phyloP scores from a whole-genome alignment of 2,888 invertebrate species.

The Pedicia rivosa region DNA sequence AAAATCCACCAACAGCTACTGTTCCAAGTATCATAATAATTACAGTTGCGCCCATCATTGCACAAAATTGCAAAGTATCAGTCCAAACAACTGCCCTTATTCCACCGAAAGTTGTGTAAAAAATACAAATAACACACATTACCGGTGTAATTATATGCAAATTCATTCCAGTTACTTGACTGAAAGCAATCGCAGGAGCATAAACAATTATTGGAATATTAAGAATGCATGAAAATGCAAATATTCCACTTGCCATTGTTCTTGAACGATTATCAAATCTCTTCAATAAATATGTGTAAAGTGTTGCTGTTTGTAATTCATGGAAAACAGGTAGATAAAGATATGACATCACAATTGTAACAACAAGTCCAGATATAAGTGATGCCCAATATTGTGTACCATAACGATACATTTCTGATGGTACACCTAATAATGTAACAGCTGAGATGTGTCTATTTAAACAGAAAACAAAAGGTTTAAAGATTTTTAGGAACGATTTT shows the following conservation, averaged over 20 bases:
- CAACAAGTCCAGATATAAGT: slow-evolving; percentile 24
- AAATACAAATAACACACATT: slow-evolving; percentile 53
- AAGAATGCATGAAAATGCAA: slow-evolving; percentile 39
- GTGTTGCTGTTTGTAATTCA: slow-evolving; percentile 49
- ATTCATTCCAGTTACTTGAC: slow-evolving; percentile 51
- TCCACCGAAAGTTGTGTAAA: slow-evolving; percentile 54
- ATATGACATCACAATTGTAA: slow-evolving; percentile 11
- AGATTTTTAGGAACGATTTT: too few species aligned
- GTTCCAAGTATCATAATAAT: slow-evolving; percentile 41
- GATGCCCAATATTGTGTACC: slow-evolving; percentile 32
- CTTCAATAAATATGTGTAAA: slow-evolving; percentile 49
- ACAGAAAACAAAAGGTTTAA: too few species aligned
- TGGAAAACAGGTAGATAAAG: slow-evolving; percentile 49
- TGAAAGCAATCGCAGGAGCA: slow-evolving; percentile 51
- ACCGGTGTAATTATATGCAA: slow-evolving; percentile 48
- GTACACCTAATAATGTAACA: slow-evolving; percentile 20
- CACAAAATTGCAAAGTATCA: slow-evolving; percentile 39
- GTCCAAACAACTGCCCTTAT: slow-evolving; percentile 46
- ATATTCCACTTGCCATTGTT: slow-evolving; percentile 41
- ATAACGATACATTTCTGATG: slow-evolving; percentile 34
- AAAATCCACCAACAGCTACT: slow-evolving; percentile 36
- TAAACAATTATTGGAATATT: slow-evolving; percentile 50
- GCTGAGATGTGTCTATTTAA: slow-evolving; percentile 7
- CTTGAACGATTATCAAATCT: slow-evolving; percentile 43
- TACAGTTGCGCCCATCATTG: slow-evolving; percentile 37